These are phyloP conservation scores for Budorcas taxicolor DNA, from an alignment of 2,113 vertebrate species.

Conservation along the genomic window DNA sequence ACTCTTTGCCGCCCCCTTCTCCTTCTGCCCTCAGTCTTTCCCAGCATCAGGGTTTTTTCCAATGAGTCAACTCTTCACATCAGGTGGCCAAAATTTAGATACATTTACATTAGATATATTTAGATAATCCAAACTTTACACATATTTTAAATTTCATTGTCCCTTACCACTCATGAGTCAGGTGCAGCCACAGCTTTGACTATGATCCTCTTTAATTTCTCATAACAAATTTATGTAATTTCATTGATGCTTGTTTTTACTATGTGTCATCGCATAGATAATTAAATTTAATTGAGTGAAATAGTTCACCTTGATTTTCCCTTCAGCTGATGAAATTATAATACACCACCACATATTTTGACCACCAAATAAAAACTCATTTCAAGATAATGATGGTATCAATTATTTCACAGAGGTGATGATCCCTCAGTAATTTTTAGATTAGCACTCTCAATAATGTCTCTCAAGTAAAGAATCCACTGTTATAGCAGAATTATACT, in stretches of 20 bases:
- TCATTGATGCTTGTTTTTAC: not conserved
- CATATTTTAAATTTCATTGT: not conserved
- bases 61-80: not conserved
- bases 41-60: not conserved
- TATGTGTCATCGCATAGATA: not conserved
- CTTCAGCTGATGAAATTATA: not conserved
- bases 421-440: not conserved
- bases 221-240: not conserved
- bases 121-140: not conserved
- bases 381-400: not conserved
- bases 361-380: not conserved
- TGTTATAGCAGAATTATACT: not conserved
- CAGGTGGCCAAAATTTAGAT: not conserved
- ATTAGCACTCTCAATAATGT: not conserved
- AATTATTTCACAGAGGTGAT: not conserved
- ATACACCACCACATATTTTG: not conserved
- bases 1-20: not conserved
- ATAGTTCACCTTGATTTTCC: not conserved
- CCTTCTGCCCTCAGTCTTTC: not conserved
- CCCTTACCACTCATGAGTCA: not conserved
- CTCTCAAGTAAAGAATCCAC: not conserved
- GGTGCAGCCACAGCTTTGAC: not conserved
- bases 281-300: not conserved
- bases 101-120: not conserved
- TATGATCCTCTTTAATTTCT: not conserved